phyloP scores from a whole-genome alignment of 2,113 vertebrate genomes.

The Ciconia stormi region DNA sequence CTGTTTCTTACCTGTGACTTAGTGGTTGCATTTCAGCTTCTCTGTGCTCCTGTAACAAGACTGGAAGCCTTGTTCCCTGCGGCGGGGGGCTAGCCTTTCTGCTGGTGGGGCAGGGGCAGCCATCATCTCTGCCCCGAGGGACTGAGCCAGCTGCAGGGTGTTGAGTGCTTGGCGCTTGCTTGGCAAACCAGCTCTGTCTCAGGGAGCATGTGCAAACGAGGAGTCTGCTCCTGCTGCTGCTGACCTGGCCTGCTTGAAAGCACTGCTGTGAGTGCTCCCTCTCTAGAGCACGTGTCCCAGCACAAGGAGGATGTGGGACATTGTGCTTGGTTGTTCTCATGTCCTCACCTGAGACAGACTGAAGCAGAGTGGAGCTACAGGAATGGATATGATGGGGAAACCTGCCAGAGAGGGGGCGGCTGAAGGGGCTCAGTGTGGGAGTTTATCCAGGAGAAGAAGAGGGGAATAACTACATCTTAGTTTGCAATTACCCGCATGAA shows the following conservation, averaged over 20 bases:
- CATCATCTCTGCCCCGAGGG: accelerated
- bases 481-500: not conserved
- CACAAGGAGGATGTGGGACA: not conserved
- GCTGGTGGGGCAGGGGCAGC: not conserved
- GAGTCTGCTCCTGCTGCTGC: not conserved
- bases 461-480: not conserved
- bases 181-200: not conserved
- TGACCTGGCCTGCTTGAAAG: not conserved
- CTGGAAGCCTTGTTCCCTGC: not conserved
- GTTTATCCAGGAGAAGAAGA: not conserved
- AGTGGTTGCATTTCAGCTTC: not conserved
- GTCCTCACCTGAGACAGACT: not conserved
- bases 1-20: not conserved
- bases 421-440: not conserved
- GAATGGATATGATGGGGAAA: not conserved
- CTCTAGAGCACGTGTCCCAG: not conserved
- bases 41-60: not conserved
- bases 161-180: not conserved
- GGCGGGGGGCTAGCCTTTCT: not conserved
- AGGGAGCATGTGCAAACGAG: accelerated
- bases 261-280: not conserved
- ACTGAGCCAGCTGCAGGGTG: not conserved
- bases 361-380: not conserved
- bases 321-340: not conserved
- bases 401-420: not conserved